Conservation (phyloP, 2,797 vertebrate species). For the Hafferia zeledoni region DNA sequence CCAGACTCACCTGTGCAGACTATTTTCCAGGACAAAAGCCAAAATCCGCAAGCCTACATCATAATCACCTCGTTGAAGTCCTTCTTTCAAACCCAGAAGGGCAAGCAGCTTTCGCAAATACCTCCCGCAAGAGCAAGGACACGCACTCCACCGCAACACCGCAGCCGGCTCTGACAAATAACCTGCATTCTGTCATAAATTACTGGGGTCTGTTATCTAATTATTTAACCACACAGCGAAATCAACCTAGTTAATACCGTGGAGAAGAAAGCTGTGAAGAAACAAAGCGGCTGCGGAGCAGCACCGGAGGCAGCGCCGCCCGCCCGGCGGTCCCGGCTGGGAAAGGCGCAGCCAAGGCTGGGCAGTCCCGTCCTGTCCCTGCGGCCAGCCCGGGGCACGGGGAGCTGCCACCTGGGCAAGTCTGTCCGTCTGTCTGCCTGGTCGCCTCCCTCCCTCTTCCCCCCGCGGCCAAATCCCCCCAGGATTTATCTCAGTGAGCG, state of each 20-base stretch:
- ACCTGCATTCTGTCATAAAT: accelerated
- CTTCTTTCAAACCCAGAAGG: background rate
- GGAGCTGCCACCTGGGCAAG: background rate
- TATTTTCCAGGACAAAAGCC: background rate
- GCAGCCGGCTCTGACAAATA: background rate
- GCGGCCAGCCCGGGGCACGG: too few relatives aligned
- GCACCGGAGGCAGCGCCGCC: background rate
- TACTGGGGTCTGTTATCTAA: background rate
- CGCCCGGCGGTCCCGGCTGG: background rate
- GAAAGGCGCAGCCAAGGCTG: background rate
- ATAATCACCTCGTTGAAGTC: background rate
- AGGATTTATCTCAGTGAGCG: background rate
- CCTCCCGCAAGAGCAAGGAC: background rate
- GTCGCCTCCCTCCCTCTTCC: background rate
- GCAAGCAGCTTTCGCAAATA: background rate
- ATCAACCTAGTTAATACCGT: background rate
- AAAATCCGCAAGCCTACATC: background rate
- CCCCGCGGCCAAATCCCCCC: background rate
- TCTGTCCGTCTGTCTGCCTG: background rate
- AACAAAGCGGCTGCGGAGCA: background rate
- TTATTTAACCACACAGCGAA: background rate
- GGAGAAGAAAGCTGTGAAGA: background rate
- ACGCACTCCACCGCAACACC: background rate
- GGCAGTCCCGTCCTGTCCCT: too few relatives aligned
- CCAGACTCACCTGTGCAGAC: background rate